Evolutionary conservation across 1,140 invertebrate species (phyloP).

Genomic region (Mylabris phalerata): DNA sequence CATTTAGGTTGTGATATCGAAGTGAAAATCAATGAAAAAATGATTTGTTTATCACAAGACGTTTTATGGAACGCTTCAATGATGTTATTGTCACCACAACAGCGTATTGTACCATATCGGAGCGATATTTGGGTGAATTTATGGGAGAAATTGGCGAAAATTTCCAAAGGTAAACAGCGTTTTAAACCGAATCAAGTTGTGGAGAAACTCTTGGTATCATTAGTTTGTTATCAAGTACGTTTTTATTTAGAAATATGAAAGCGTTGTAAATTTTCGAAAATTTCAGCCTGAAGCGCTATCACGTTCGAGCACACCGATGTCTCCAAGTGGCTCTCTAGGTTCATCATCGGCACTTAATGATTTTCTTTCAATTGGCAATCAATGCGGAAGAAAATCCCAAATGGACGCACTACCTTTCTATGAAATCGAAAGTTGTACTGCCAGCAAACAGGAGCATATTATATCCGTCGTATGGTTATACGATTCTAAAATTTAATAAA

Average conservation of each 20-base stretch:
- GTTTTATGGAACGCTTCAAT: conserved; percentile 71
- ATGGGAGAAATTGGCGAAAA: conserved; percentile 60
- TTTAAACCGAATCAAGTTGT: conserved; percentile 63
- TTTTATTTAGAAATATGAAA: background rate
- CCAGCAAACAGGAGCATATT: conserved; percentile 79
- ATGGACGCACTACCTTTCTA: conserved; percentile 64
- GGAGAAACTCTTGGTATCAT: conserved; percentile 66
- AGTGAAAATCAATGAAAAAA: conserved; percentile 44
- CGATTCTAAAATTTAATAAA: background rate
- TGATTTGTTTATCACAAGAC: conserved; percentile 47
- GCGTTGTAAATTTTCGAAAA: background rate
- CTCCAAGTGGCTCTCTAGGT: conserved; percentile 53
- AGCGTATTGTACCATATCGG: conserved; percentile 68
- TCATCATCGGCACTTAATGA: conserved; percentile 45
- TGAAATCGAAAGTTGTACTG: conserved; percentile 77
- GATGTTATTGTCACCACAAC: conserved; percentile 73
- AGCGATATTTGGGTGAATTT: conserved; percentile 75
- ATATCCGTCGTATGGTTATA: conserved; percentile 62
- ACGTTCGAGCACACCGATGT: conserved; percentile 73
- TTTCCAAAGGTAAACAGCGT: conserved; percentile 50
- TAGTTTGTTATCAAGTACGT: conserved; percentile 68
- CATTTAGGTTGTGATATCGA: conserved; percentile 47
- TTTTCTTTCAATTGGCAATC: conserved; percentile 42
- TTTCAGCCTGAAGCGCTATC: conserved; percentile 72
- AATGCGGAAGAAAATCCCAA: conserved; percentile 38